Evolutionary conservation across 2,888 invertebrate species (phyloP).

Genomic region (Callinectes sapidus): DNA sequence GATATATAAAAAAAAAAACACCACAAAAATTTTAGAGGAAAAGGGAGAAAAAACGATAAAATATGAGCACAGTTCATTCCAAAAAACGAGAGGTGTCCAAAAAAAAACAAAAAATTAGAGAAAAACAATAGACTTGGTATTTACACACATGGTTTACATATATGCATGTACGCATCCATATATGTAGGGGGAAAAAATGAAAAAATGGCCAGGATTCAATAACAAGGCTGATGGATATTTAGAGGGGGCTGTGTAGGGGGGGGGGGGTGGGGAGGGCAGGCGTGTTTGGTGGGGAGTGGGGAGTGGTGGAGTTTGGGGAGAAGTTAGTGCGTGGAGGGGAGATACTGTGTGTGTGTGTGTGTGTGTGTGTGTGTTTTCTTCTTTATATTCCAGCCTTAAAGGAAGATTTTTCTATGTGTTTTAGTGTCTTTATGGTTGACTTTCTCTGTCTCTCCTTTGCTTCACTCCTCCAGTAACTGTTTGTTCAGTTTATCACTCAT

Average conservation of each 20-base stretch:
- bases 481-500: no score
- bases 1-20: slow-evolving; percentile 36
- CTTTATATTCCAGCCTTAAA: background rate
- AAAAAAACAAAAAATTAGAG: no score
- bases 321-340: background rate
- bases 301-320: background rate
- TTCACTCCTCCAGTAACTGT: background rate
- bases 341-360: background rate
- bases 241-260: background rate
- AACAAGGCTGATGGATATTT: slow-evolving; percentile 39
- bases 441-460: background rate
- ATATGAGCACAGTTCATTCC: slow-evolving; percentile 65
- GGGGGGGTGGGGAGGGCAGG: no score
- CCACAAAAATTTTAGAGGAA: no score
- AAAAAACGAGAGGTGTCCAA: slow-evolving; percentile 43
- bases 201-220: slow-evolving; percentile 46
- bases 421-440: background rate
- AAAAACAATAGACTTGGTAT: slow-evolving; percentile 44
- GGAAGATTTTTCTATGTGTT: background rate
- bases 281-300: background rate
- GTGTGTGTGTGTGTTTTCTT: slow-evolving; percentile 9
- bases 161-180: slow-evolving; percentile 60
- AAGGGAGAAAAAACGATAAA: slow-evolving; percentile 35
- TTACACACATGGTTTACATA: slow-evolving; percentile 65
- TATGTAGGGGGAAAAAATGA: slow-evolving; percentile 62